Evolutionary conservation across 2,113 vertebrate species (phyloP), one percentile per base, ranked within the genome.

Genomic region (Otolemur garnettii): DNA sequence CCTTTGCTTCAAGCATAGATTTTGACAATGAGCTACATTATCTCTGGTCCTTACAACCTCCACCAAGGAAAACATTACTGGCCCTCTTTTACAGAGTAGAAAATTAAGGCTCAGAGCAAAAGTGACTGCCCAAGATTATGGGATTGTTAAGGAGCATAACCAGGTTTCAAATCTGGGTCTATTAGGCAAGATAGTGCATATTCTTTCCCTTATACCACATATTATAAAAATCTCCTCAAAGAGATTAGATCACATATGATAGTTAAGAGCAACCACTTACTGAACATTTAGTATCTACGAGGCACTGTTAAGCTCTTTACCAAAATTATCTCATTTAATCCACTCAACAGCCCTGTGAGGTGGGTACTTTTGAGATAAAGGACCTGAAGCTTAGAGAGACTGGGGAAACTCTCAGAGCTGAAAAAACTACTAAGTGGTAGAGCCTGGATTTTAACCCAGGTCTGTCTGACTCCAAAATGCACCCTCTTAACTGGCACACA

Each of bases 111-210:
- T 79, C 81, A 93, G 82, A 19, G 45, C 53, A 71, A 77, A 94
- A 94, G 57, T n/a, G 83, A 89, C 22, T 90, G 90, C 90, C 94
- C 90, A 95, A 92, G 45, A 75, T 4, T 6, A 92, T 0, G 0
- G 45, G 86, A 91, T 45, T 97, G 75, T 90, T 93, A 92, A 97
- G 35, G 0, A 0, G 53, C 72, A 93, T 72, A 95, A 72, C n/a
- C 38, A 85, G 78, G 84, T 88, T 96, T 91, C 86, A 87, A 90
- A 96, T 94, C 71, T 96, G 97, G 82, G 85, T 88, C 69, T 94
- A n/a, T 90, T 66, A 55, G n/a, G 75, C 30, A 93, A 89, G 28
- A 94, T 1, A 84, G 66, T 11, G 2, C 22, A 38, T 35, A 55
- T 53, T 94, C 59, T 69, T 84, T 78, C 38, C 26, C 68, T 80